Evolutionary conservation across 2,113 vertebrate species (phyloP), one percentile per base, ranked within the genome.

Genomic region (Megaceryle maxima): DNA sequence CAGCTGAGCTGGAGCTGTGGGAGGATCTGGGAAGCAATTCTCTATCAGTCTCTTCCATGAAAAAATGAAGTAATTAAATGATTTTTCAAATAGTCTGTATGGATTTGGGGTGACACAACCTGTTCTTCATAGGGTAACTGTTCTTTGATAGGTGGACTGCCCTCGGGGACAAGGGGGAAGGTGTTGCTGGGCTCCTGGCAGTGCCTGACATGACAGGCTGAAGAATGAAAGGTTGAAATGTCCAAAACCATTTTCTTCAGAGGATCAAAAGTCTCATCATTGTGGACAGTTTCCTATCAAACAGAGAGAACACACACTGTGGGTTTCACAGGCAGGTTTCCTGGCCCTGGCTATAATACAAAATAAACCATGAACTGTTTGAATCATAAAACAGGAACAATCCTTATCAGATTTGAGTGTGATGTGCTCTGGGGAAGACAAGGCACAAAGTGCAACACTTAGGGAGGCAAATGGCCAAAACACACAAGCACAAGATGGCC

Each of bases 151-250:
- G 43, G 11, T n/a, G 24, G 26, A 3, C 16, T 9, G 24, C 16
- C 53, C 57, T 46, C 2, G 1, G 1, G 15, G 67, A 6, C 0
- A 1, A 86, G 41, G 16, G 28, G 31, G 44, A 37, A 67, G 83
- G 28, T 41, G 39, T 9, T 55, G 19, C 33, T 57, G 69, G n/a
- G 60, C 46, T 81, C 10, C 41, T 41, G 76, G 73, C 77, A 31
- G n/a, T 21, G 66, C 44, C 85, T 24, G 43, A 12, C 8, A 1
- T 31, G 25, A 39, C 20, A 29, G 57, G n/a, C 51, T 79, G 70
- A 18, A 48, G 60, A 11, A 37, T 50, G 59, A 62, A 72, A 44
- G 22, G 55, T 6, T 86, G 68, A 64, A 29, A 39, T n/a, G 25
- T 31, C 62, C 87, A 75, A 75, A 72, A 62, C 35, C 0, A 1